phyloP scores from a whole-genome alignment of 2,888 invertebrate species.

The Strigamia transsilvanica region DNA sequence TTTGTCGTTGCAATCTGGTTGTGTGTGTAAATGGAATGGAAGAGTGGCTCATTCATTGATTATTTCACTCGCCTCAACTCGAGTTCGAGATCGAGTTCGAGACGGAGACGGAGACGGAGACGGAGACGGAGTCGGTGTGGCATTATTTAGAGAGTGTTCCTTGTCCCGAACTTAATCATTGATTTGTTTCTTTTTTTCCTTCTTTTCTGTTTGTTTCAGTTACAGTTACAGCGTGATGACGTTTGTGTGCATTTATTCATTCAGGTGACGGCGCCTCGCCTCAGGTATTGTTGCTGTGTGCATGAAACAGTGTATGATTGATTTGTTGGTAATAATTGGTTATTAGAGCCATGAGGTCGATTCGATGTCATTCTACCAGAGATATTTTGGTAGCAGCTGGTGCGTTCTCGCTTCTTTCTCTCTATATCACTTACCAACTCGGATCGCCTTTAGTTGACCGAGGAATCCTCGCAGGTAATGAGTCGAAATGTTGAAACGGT shows the following conservation, averaged over 20 bases:
- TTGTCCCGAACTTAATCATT: too few relatives aligned
- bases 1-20: constrained; percentile 4
- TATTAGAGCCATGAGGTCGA: constrained; percentile 22
- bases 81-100: too few relatives aligned
- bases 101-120: too few relatives aligned
- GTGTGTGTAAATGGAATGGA: not conserved
- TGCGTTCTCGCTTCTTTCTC: constrained; percentile 53
- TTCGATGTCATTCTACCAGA: constrained; percentile 44
- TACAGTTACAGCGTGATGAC: not conserved
- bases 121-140: too few relatives aligned
- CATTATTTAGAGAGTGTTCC: too few relatives aligned
- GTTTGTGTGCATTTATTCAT: not conserved
- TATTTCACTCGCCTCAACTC: not conserved
- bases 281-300: not conserved
- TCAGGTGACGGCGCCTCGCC: not conserved
- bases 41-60: not conserved
- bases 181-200: not conserved
- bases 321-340: too few relatives aligned
- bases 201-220: not conserved
- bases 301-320: too few relatives aligned
- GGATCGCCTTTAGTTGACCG: constrained; percentile 50
- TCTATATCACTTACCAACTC: constrained; percentile 54
- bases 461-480: constrained; percentile 8
- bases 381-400: constrained; percentile 26
- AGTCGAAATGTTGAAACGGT: too few relatives aligned